Conservation (phyloP, 1,140 invertebrate genomes). For the Heliconius hewitsoni region DNA sequence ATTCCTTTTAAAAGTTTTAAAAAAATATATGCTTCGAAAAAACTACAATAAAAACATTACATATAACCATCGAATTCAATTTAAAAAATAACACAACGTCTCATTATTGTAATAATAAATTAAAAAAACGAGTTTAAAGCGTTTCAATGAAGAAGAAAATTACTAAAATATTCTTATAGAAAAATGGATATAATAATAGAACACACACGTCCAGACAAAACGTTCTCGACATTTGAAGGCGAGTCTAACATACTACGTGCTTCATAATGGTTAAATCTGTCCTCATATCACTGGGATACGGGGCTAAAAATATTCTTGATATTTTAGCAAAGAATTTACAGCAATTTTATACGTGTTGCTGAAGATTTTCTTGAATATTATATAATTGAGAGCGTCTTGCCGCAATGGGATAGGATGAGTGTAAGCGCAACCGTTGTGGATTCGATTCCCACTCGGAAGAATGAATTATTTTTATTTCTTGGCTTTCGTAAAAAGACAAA, state of each 20-base stretch:
- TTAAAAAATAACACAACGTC: too few relatives aligned
- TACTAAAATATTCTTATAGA: conserved; percentile 13
- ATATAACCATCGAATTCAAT: too few relatives aligned
- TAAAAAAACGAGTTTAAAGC: too few relatives aligned
- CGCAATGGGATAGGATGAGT: too few relatives aligned
- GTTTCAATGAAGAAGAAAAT: not conserved
- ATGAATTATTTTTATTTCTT: too few relatives aligned
- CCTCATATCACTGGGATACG: conserved; percentile 6
- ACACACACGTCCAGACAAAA: conserved; percentile 9
- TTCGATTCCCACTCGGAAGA: too few relatives aligned
- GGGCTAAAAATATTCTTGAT: conserved; percentile 18
- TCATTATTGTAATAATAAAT: too few relatives aligned
- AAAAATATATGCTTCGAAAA: too few relatives aligned
- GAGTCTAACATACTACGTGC: conserved; percentile 9
- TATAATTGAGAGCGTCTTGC: not conserved
- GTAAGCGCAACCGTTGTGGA: too few relatives aligned
- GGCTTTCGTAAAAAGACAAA: too few relatives aligned
- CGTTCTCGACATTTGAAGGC: conserved; percentile 5
- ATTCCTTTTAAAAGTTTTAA: too few relatives aligned
- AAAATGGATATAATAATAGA: not conserved
- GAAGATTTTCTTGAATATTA: conserved; percentile 8
- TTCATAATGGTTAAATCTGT: conserved; percentile 14
- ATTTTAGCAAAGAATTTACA: not conserved
- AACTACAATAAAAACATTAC: too few relatives aligned
- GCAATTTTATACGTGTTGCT: not conserved